Percentiles rank a stretch among this genome's conserved stretches.
These are phyloP conservation scores for Psophia crepitans DNA, from an alignment of 2,113 vertebrate genomes.

Conservation along the genomic window DNA sequence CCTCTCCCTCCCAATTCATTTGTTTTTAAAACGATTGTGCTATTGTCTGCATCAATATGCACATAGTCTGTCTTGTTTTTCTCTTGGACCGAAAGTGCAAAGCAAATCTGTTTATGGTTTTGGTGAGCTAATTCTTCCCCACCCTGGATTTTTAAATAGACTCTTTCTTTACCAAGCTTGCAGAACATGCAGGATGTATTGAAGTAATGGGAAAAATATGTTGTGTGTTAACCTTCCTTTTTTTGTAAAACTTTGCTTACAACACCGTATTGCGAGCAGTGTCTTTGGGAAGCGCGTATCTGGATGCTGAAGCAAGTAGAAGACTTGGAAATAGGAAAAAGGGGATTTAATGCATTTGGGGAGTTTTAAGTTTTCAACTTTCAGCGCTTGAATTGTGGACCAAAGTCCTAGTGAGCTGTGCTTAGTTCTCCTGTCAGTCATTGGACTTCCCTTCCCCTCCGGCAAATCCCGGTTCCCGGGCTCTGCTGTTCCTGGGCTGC, in stretches of 20 bases:
- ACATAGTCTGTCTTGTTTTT: slow-evolving; percentile 48
- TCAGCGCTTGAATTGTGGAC: not conserved
- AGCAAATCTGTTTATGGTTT: slow-evolving; percentile 65
- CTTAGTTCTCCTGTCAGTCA: not conserved
- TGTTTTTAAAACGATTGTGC: slow-evolving; percentile 19
- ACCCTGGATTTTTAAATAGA: slow-evolving; percentile 52
- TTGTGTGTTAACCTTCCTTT: slow-evolving; percentile 16
- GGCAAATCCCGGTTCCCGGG: not conserved
- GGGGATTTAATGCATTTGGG: not conserved
- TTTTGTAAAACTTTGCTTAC: slow-evolving; percentile 24
- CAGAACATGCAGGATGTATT: slow-evolving; percentile 22
- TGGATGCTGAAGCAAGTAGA: not conserved
- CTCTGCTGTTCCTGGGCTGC: not conserved
- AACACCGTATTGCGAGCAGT: not conserved
- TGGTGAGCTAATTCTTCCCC: slow-evolving; percentile 64
- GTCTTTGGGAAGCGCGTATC: not conserved
- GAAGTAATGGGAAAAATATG: slow-evolving; percentile 50
- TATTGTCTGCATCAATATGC: slow-evolving; percentile 26
- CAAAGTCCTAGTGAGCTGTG: not conserved
- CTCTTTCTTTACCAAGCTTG: slow-evolving; percentile 43
- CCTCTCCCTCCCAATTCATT: slow-evolving; percentile 8
- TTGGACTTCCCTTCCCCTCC: not conserved
- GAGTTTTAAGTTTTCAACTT: not conserved
- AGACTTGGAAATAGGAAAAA: not conserved
- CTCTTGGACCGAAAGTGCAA: slow-evolving; percentile 45